A percentile compares a stretch with the other conserved stretches of the same genome.
Conservation (phyloP, 1,140 invertebrate species). For the Sogatella furcifera region DNA sequence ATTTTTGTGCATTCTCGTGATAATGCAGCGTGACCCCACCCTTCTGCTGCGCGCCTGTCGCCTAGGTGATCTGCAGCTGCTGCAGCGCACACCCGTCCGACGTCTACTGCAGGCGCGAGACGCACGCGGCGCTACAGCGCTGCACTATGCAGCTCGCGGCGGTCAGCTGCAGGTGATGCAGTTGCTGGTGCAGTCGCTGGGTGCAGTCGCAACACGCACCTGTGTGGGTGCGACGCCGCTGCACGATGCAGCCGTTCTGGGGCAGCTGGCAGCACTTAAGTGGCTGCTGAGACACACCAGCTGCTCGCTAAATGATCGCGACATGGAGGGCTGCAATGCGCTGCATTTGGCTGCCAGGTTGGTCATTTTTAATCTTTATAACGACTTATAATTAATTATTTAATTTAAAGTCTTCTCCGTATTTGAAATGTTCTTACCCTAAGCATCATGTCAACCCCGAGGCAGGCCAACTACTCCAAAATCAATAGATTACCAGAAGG, state of each 20-base stretch:
- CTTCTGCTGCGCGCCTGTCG: conserved; percentile 17
- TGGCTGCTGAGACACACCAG: conserved; percentile 33
- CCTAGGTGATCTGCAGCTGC: conserved; percentile 10
- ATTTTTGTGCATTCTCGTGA: too few species aligned
- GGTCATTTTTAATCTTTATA: too few species aligned
- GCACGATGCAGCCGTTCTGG: conserved; percentile 37
- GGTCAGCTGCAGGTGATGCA: conserved; percentile 10
- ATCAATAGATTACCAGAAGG: too few species aligned
- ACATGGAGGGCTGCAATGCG: conserved; percentile 33
- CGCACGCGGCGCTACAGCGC: conserved; percentile 30
- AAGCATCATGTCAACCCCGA: too few species aligned
- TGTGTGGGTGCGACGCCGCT: conserved; percentile 33
- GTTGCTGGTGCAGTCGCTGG: neutral
- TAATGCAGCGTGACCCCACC: neutral
- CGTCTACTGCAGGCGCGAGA: conserved; percentile 24
- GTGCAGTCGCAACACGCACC: conserved; percentile 12
- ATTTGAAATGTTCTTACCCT: too few species aligned
- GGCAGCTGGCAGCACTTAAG: conserved; percentile 31
- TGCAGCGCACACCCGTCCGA: neutral
- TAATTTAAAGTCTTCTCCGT: too few species aligned
- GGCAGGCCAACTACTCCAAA: too few species aligned
- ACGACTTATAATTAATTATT: too few species aligned
- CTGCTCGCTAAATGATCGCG: conserved; percentile 31
- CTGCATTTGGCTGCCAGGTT: conserved; percentile 35
- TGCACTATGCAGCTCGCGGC: conserved; percentile 35